These are phyloP conservation scores for Willowsia nigromaculata DNA, from an alignment of 2,888 invertebrate species.

Conservation along the genomic window DNA sequence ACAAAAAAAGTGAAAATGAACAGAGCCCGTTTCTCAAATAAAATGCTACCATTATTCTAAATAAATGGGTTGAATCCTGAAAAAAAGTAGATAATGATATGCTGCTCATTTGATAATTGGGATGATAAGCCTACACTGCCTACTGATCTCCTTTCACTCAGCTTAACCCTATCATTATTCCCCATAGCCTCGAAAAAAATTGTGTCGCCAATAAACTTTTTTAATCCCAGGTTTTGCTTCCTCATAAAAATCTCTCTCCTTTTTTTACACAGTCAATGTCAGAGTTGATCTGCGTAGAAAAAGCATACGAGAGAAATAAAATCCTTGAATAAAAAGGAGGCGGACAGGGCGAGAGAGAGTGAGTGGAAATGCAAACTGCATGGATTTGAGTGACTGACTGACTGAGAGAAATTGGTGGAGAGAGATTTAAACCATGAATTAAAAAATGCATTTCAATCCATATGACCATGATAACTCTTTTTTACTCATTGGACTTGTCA, in stretches of 20 bases:
- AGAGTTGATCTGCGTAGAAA: not conserved
- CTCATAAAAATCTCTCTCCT: too few relatives aligned
- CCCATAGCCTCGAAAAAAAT: not conserved
- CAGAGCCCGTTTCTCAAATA: too few relatives aligned
- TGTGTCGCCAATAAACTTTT: not conserved
- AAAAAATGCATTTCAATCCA: too few relatives aligned
- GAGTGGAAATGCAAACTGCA: not conserved
- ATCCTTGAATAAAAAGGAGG: not conserved
- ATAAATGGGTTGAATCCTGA: too few relatives aligned
- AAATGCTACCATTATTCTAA: too few relatives aligned
- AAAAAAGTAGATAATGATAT: too few relatives aligned
- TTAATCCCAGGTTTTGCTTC: too few relatives aligned
- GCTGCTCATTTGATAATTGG: not conserved
- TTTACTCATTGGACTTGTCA: too few relatives aligned
- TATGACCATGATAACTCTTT: too few relatives aligned
- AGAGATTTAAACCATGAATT: too few relatives aligned
- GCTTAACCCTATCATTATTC: not conserved
- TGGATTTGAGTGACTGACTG: not conserved
- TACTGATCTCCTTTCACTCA: not conserved
- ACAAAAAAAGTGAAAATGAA: not conserved
- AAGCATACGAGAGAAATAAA: not conserved
- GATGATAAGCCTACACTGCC: not conserved
- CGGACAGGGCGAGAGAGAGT: not conserved
- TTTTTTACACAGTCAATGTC: not conserved
- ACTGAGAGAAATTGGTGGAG: too few relatives aligned